Conservation (phyloP, 2,888 invertebrate genomes). For the Scaptomyza parva region DNA sequence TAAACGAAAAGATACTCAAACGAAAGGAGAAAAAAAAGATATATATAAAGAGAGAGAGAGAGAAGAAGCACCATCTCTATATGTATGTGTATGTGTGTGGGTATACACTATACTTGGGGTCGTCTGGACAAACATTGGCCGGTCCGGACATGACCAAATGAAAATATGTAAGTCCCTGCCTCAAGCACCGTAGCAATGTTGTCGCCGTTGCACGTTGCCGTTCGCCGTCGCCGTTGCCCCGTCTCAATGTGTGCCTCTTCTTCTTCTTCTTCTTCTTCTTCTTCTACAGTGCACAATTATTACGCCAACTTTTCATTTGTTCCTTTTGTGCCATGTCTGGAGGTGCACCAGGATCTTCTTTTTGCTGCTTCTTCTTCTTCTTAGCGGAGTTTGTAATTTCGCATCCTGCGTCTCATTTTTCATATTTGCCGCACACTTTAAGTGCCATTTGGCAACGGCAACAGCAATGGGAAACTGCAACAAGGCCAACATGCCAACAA, state of each 20-base stretch:
- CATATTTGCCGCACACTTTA: conserved; percentile 70
- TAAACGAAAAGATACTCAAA: conserved; percentile 16
- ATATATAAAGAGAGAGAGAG: neutral
- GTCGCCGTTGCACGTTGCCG: conserved; percentile 25
- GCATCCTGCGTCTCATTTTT: conserved; percentile 76
- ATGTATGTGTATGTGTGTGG: neutral
- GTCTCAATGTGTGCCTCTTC: conserved; percentile 44
- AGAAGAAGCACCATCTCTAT: conserved; percentile 23
- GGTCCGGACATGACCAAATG: conserved; percentile 81
- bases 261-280: too few species aligned
- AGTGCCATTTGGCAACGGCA: conserved; percentile 76
- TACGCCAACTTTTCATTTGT: conserved; percentile 77
- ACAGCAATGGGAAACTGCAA: conserved; percentile 32
- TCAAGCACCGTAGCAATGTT: conserved; percentile 52
- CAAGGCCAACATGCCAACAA: conserved; percentile 56
- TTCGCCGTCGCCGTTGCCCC: neutral
- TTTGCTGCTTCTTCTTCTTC: too few species aligned
- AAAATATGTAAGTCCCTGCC: conserved; percentile 67
- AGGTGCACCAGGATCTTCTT: conserved; percentile 66
- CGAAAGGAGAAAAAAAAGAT: conserved; percentile 33
- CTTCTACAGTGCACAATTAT: conserved; percentile 62
- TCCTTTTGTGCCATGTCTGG: conserved; percentile 69
- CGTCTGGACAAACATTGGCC: conserved; percentile 82
- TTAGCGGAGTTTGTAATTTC: conserved; percentile 64
- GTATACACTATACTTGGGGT: conserved; percentile 77